Conservation (phyloP, 2,888 invertebrate genomes). For the Ophioninae sp. region DNA sequence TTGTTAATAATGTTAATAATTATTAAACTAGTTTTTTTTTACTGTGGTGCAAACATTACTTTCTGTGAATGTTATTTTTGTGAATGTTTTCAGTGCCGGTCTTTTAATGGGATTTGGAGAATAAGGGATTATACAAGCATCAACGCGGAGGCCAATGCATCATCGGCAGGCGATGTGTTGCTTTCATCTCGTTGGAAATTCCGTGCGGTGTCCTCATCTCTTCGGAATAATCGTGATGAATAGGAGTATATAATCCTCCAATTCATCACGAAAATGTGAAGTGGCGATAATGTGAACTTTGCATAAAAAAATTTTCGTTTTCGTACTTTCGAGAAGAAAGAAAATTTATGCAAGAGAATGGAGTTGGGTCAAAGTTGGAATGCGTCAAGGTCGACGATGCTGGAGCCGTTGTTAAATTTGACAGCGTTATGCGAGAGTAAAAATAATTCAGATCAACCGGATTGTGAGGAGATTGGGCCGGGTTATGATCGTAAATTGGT, state of each 20-base stretch:
- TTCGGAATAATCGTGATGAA: neutral
- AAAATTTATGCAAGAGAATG: constrained; percentile 43
- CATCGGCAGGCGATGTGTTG: neutral
- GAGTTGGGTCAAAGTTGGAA: constrained; percentile 51
- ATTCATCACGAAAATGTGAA: neutral
- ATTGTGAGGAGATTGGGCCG: constrained; percentile 65
- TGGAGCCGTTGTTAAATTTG: constrained; percentile 47
- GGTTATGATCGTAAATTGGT: constrained; percentile 75
- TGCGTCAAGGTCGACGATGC: constrained; percentile 30
- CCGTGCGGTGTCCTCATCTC: neutral
- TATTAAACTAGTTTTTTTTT: neutral
- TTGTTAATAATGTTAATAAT: too few relatives aligned
- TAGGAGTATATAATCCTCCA: neutral
- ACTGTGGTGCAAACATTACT: neutral
- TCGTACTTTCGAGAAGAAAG: constrained; percentile 5
- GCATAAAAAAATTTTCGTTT: neutral
- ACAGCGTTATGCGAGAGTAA: constrained; percentile 43
- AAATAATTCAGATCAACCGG: constrained; percentile 46
- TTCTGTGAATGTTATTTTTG: neutral
- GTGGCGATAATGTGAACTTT: constrained; percentile 16
- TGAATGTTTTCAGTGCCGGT: constrained; percentile 20
- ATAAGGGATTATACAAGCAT: neutral
- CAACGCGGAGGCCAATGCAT: constrained; percentile 11
- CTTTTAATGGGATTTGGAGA: constrained; percentile 12
- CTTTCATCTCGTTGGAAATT: neutral